These are phyloP conservation scores for Pycnomerus fuliginosus DNA, from an alignment of 2,888 invertebrate species.

Conservation along the genomic window DNA sequence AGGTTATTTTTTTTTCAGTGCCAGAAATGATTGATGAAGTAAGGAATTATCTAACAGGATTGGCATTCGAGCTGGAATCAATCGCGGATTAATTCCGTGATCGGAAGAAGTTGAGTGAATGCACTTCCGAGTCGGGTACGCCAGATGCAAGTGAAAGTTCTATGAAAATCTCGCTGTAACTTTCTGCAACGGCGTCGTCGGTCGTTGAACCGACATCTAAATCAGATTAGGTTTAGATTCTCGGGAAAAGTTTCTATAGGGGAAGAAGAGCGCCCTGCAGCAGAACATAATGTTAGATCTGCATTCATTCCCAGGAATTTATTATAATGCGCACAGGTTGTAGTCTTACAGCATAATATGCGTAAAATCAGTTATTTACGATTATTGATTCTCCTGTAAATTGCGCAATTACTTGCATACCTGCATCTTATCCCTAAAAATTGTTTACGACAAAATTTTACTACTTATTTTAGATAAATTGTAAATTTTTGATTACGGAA, in stretches of 20 bases:
- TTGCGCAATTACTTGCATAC: too few species aligned
- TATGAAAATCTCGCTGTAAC: constrained; percentile 21
- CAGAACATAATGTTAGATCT: constrained; percentile 9
- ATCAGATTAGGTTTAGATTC: constrained; percentile 19
- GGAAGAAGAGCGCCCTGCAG: constrained; percentile 2
- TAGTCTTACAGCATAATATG: constrained; percentile 4
- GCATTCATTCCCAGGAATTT: constrained; percentile 10
- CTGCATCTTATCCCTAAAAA: too few species aligned
- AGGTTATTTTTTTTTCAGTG: too few species aligned
- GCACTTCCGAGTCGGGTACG: constrained; percentile 21
- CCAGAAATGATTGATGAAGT: too few species aligned
- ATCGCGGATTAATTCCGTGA: too few species aligned
- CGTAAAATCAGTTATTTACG: constrained; percentile 9
- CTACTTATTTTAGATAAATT: too few species aligned
- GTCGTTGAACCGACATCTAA: constrained; percentile 22
- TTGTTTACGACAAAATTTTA: too few species aligned
- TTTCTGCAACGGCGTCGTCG: constrained; percentile 23
- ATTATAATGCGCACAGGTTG: background rate
- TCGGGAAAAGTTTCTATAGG: background rate
- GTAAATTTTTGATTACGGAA: too few species aligned
- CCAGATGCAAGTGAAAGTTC: constrained; percentile 26
- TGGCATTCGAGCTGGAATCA: too few species aligned
- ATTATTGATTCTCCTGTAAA: constrained; percentile 5
- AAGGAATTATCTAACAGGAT: too few species aligned
- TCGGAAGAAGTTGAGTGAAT: too few species aligned